phyloP scores from a whole-genome alignment of 2,797 vertebrate genomes.

The Hemitrygon akajei region DNA sequence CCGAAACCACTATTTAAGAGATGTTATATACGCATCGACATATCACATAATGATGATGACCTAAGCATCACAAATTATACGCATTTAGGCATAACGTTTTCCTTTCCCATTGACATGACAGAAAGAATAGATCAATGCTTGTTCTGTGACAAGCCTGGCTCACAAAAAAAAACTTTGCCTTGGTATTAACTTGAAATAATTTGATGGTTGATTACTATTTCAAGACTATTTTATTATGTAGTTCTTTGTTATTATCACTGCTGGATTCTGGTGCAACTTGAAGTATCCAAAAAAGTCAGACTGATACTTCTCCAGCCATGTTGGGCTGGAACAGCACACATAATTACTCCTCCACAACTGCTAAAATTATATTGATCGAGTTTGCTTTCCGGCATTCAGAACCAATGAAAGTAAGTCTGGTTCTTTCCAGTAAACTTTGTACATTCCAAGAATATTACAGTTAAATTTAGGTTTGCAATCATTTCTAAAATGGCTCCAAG shows the following conservation, averaged over 20 bases:
- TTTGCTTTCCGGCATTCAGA: background rate
- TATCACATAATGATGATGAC: no score
- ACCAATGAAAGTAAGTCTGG: background rate
- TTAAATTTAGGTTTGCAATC: background rate
- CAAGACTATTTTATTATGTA: conserved; percentile 23
- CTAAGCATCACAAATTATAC: conserved; percentile 1
- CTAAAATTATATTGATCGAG: background rate
- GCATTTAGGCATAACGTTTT: background rate
- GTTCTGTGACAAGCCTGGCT: background rate
- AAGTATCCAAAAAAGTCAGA: conserved; percentile 15
- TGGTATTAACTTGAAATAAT: background rate
- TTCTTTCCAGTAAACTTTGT: conserved; percentile 16
- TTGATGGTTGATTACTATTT: conserved; percentile 14
- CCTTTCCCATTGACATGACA: background rate
- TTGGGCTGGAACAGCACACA: background rate
- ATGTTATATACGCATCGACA: no score
- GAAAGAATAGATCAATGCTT: background rate
- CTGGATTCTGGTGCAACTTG: conserved; percentile 29
- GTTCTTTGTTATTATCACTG: conserved; percentile 21
- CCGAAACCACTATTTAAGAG: background rate
- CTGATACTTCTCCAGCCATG: conserved; percentile 12
- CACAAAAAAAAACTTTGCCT: background rate
- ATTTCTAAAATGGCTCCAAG: background rate
- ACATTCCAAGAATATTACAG: background rate
- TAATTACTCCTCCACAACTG: background rate